These are phyloP conservation scores for Bacillus rossius DNA, from an alignment of 1,140 invertebrate species.

Conservation along the genomic window DNA sequence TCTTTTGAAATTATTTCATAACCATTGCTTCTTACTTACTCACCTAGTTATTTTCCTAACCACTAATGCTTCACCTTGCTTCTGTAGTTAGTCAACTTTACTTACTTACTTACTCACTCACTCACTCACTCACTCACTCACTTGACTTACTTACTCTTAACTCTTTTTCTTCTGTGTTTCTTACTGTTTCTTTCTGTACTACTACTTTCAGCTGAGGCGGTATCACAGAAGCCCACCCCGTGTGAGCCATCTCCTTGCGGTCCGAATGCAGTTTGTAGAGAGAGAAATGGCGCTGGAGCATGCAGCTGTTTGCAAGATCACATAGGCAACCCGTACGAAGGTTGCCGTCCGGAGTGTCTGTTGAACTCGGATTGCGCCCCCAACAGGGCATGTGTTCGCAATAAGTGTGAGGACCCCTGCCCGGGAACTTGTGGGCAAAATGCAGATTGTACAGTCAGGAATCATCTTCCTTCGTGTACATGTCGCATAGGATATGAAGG, in stretches of 20 bases:
- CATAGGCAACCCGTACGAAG: conserved; percentile 49
- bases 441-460: conserved; percentile 54
- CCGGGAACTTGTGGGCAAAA: conserved; percentile 56
- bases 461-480: conserved; percentile 59
- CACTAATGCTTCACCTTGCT: too few species aligned
- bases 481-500: conserved; percentile 54
- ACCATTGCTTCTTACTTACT: too few species aligned
- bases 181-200: too few species aligned
- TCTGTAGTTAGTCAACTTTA: too few species aligned
- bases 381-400: conserved; percentile 51
- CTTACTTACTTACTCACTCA: too few species aligned
- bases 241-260: conserved; percentile 48
- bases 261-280: conserved; percentile 46
- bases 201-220: too few species aligned
- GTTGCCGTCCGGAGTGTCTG: conserved; percentile 54
- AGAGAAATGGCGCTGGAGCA: conserved; percentile 32
- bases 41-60: too few species aligned
- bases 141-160: too few species aligned
- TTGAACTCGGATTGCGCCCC: conserved; percentile 50
- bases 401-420: conserved; percentile 58
- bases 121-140: too few species aligned
- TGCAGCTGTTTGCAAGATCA: conserved; percentile 48
- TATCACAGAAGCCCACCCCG: conserved; percentile 17
- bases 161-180: too few species aligned
- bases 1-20: too few species aligned